Conservation (phyloP, 2,113 vertebrate species). For the Lophura nycthemera region DNA sequence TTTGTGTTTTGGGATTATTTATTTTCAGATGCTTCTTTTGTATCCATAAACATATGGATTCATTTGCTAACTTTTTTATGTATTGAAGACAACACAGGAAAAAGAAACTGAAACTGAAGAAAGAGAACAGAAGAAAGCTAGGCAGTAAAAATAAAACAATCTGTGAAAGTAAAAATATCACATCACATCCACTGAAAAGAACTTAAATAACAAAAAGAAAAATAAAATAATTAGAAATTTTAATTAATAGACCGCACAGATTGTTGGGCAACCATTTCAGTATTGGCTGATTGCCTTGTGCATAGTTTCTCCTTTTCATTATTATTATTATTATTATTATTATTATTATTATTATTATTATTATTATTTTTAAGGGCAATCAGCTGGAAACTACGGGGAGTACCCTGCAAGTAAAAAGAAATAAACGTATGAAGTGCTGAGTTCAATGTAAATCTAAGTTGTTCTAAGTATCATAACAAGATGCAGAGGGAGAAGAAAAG, state of each 20-base stretch:
- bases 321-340: background rate
- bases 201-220: background rate
- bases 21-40: background rate
- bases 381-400: background rate
- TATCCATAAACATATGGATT: background rate
- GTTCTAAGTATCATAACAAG: background rate
- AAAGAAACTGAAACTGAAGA: background rate
- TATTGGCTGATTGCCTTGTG: background rate
- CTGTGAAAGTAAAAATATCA: background rate
- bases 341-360: background rate
- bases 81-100: background rate
- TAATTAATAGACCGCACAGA: background rate
- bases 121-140: background rate
- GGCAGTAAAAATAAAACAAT: background rate
- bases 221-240: background rate
- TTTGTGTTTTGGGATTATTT: background rate
- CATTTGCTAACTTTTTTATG: fast-evolving
- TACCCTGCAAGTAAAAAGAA: background rate
- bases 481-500: background rate
- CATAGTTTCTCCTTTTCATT: background rate
- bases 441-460: background rate
- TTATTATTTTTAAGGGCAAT: background rate
- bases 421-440: background rate
- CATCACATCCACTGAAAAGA: background rate
- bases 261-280: background rate